Conservation (phyloP, 2,888 invertebrate genomes). For the Drosophila yooni region DNA sequence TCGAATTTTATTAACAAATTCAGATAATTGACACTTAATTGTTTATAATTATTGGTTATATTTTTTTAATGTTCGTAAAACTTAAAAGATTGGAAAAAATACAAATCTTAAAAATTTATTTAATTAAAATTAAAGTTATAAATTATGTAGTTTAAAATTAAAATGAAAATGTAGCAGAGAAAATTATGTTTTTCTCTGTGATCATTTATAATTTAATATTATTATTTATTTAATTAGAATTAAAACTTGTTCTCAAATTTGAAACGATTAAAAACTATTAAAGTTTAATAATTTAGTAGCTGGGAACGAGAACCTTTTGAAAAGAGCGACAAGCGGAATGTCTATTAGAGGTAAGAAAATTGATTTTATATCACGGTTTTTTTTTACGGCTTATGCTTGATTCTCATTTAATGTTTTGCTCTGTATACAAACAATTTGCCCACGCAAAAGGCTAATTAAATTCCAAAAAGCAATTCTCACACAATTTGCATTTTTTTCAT, state of each 20-base stretch:
- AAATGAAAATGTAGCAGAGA: not conserved
- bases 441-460: conserved; percentile 63
- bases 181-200: not conserved
- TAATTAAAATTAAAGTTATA: too few species aligned
- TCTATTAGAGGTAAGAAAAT: not conserved
- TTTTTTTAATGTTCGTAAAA: not conserved
- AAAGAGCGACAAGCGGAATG: not conserved
- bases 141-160: not conserved
- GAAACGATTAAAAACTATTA: not conserved
- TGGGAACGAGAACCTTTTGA: not conserved
- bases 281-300: not conserved
- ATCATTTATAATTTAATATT: not conserved
- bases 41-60: not conserved
- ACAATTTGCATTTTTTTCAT: conserved; percentile 59
- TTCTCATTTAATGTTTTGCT: not conserved
- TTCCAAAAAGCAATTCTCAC: conserved; percentile 55
- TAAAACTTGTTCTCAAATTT: not conserved
- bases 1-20: not conserved
- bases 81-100: not conserved
- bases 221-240: not conserved
- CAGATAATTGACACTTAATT: not conserved
- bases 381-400: not conserved
- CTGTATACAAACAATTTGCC: conserved; percentile 34
- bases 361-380: not conserved
- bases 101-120: not conserved